These are phyloP conservation scores for Drosophila lowei DNA, from an alignment of 1,140 invertebrate species.

Conservation along the genomic window DNA sequence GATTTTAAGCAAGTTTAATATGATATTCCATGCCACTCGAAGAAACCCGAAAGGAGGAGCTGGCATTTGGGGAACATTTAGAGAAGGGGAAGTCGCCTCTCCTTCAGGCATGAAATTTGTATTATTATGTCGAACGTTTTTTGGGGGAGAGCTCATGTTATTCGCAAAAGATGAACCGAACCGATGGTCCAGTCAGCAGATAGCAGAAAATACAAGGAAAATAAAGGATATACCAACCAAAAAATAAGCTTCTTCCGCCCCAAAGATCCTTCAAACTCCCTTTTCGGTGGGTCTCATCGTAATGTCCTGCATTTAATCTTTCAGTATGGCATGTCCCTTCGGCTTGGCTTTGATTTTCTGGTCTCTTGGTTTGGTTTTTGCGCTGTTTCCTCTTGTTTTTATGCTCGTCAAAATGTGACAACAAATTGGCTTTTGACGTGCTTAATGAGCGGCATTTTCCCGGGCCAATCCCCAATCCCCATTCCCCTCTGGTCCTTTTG, in stretches of 20 bases:
- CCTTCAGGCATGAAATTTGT: constrained; percentile 71
- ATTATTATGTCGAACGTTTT: constrained; percentile 74
- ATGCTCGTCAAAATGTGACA: constrained; percentile 70
- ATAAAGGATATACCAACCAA: constrained; percentile 25
- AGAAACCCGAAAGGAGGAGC: not conserved
- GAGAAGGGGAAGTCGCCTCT: not conserved
- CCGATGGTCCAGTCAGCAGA: constrained; percentile 71
- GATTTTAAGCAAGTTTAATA: constrained; percentile 76
- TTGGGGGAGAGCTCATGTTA: constrained; percentile 32
- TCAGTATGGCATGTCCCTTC: constrained; percentile 55
- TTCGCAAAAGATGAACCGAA: constrained; percentile 73
- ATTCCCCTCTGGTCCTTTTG: constrained; percentile 4
- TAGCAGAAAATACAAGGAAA: constrained; percentile 4
- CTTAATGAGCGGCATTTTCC: constrained; percentile 63
- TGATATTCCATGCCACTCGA: constrained; percentile 20
- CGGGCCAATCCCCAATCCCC: not conserved
- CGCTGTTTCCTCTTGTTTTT: constrained; percentile 43
- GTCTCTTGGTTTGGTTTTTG: constrained; percentile 46
- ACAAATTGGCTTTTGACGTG: constrained; percentile 78
- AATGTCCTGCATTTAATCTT: constrained; percentile 76
- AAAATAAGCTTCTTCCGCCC: constrained; percentile 37
- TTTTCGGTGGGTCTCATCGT: constrained; percentile 38
- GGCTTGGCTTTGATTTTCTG: constrained; percentile 10
- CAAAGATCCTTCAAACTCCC: not conserved
- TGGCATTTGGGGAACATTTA: constrained; percentile 35